Base-by-base conservation (phyloP, 2,888 invertebrate species). In the Ischnura elegans region DNA sequence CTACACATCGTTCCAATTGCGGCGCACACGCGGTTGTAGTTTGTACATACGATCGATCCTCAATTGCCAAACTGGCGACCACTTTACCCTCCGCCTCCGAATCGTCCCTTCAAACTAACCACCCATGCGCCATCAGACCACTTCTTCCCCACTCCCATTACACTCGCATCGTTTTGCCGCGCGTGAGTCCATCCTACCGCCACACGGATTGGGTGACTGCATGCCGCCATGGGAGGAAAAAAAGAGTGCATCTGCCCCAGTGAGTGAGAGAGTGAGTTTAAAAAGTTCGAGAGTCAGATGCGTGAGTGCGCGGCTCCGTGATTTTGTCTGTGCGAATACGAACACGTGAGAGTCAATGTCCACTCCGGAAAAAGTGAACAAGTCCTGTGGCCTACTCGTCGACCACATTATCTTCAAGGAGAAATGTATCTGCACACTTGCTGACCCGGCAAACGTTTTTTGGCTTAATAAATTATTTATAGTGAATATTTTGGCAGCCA, bases 21-120 rank as follows among this genome's bases (percentile, higher is more conserved):
- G 90, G 90, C 90, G 90, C 90, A 90, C 43, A 90, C 90, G 90
- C 90, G 90, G 43, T 90, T 90, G 90, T 90, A 90, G 90, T 90
- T 90, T 90, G 90, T 61, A n/a, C n/a, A n/a, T n/a, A n/a, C 90
- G 90, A 90, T 90, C 90, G 90, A 90, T 90, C 90, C 61, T 90
- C 90, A 90, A 90, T 90, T 90, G 90, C 66, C 90, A 61, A 90
- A 90, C 90, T 61, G 61, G 66, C 90, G 90, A 90, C 36, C 90
- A 43, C 90, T 90, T 90, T 66, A 90, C 90, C 45, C 42, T 61
- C 29, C 90, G 21, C 42, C 3, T 51, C 42, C 36, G 25, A 42
- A 25, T 42, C 19, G 47, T 36, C 51, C 36, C 87, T 25, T 47
- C 87, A 19, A 51, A 10, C 19, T n/a, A 1, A 25, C n/a, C 61